phyloP scores from a whole-genome alignment of 2,888 invertebrate species.

The Atethmia centrago region DNA sequence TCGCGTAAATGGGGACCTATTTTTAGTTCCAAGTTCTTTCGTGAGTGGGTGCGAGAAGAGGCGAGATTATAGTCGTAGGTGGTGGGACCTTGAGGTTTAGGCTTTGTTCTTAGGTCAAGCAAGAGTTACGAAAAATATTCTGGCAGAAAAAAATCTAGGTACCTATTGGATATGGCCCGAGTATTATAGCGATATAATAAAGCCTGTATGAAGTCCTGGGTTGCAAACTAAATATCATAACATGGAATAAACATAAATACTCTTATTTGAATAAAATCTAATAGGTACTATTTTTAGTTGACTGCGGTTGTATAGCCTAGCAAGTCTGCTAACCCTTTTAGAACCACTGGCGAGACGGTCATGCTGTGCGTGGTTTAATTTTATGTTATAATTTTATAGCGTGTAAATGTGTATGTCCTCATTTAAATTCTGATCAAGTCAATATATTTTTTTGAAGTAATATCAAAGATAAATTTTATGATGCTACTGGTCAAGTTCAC shows the following conservation, averaged over 20 bases:
- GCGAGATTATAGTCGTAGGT: not conserved
- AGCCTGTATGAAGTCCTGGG: not conserved
- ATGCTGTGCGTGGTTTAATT: slow-evolving; percentile 6
- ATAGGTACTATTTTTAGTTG: not conserved
- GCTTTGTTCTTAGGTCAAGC: not conserved
- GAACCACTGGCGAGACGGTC: slow-evolving; percentile 12
- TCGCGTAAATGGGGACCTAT: slow-evolving; percentile 77
- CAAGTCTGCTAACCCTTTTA: slow-evolving; percentile 5
- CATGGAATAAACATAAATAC: not conserved
- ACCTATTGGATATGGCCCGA: not conserved
- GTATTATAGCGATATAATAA: not conserved
- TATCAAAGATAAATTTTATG: not conserved
- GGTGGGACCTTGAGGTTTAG: not conserved
- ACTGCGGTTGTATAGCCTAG: slow-evolving; percentile 1
- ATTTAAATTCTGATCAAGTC: not conserved
- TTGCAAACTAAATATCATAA: not conserved
- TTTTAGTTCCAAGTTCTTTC: slow-evolving; percentile 68
- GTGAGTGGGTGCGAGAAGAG: slow-evolving; percentile 3
- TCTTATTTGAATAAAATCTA: slow-evolving; percentile 1
- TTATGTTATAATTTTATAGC: slow-evolving; percentile 20
- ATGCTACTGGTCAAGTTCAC: not conserved
- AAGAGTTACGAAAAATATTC: not conserved
- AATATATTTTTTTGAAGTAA: not conserved
- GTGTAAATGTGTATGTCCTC: not conserved
- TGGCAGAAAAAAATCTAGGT: too few species aligned